Percentiles rank a stretch among this genome's conserved stretches.
Evolutionary conservation across 2,888 invertebrate genomes (phyloP).

Genomic region (Heliconius aoede): DNA sequence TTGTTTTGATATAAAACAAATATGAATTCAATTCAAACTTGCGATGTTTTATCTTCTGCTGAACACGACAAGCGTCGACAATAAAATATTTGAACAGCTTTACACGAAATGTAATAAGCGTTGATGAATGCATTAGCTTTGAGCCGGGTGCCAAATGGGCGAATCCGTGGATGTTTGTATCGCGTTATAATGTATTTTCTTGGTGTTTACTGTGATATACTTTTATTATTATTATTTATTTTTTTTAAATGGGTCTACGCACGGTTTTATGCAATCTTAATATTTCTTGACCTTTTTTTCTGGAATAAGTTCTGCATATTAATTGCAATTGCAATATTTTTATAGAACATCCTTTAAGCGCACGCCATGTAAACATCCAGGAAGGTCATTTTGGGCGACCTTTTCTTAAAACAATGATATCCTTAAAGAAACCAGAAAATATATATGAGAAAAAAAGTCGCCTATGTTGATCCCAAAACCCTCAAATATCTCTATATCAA

Average conservation of each 20-base stretch:
- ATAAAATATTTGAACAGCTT: conserved; percentile 16
- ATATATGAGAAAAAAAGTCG: too few species aligned
- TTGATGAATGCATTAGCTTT: conserved; percentile 40
- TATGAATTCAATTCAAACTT: not conserved
- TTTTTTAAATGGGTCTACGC: conserved; percentile 6
- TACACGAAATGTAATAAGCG: conserved; percentile 34
- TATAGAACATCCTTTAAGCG: too few species aligned
- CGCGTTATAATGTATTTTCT: conserved; percentile 42
- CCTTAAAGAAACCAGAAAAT: too few species aligned
- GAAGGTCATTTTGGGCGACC: too few species aligned
- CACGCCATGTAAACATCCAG: too few species aligned
- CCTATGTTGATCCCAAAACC: too few species aligned
- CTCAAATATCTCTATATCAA: too few species aligned
- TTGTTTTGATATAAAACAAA: not conserved
- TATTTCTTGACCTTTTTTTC: too few species aligned
- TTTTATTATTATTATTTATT: conserved; percentile 15
- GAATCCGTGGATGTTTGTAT: conserved; percentile 39
- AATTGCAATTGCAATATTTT: too few species aligned
- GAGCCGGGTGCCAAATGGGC: conserved; percentile 42
- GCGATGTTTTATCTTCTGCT: not conserved
- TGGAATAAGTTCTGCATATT: too few species aligned
- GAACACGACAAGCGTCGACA: not conserved
- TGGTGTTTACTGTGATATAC: conserved; percentile 38
- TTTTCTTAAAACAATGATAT: too few species aligned
- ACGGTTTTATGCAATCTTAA: not conserved